Percentiles rank a stretch among this genome's conserved stretches.
Evolutionary conservation across 1,140 invertebrate species (phyloP).

Genomic region (Dolichoris vasculosae): DNA sequence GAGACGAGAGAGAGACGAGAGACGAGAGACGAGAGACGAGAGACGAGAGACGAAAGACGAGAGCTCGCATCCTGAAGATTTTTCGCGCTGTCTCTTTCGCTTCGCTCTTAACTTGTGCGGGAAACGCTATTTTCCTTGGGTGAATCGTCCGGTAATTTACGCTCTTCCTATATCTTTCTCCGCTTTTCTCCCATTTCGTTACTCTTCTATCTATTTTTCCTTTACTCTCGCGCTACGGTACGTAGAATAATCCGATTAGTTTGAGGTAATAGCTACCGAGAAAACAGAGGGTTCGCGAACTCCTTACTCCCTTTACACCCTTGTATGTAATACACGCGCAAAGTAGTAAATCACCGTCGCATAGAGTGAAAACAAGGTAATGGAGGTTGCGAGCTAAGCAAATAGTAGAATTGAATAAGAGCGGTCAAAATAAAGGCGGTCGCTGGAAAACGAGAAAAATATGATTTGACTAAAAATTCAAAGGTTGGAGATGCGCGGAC

Average conservation of each 20-base stretch:
- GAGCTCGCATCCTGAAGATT: slow-evolving; percentile 41
- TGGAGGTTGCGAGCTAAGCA: not conserved
- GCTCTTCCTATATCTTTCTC: slow-evolving; percentile 17
- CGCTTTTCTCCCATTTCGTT: not conserved
- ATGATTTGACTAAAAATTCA: slow-evolving; percentile 29
- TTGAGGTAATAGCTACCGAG: slow-evolving; percentile 22
- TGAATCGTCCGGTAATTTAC: slow-evolving; percentile 41
- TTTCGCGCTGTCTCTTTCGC: slow-evolving; percentile 46
- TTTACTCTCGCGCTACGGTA: not conserved
- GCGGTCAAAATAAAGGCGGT: not conserved
- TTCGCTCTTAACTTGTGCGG: slow-evolving; percentile 27
- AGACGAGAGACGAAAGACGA: too few relatives aligned
- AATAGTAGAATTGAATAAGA: not conserved
- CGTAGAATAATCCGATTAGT: slow-evolving; percentile 61
- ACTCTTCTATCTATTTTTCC: not conserved
- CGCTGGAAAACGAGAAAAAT: not conserved
- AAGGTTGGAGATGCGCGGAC: slow-evolving; percentile 14
- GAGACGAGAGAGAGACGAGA: too few relatives aligned
- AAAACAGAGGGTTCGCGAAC: slow-evolving; percentile 15
- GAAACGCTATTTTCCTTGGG: slow-evolving; percentile 54
- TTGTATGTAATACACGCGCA: slow-evolving; percentile 11
- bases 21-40: too few relatives aligned
- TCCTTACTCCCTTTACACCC: not conserved
- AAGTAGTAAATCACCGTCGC: slow-evolving; percentile 28
- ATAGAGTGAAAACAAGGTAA: slow-evolving; percentile 43